Base-by-base conservation (phyloP, 2,888 invertebrate species). In the Cantharis flavilabris region DNA sequence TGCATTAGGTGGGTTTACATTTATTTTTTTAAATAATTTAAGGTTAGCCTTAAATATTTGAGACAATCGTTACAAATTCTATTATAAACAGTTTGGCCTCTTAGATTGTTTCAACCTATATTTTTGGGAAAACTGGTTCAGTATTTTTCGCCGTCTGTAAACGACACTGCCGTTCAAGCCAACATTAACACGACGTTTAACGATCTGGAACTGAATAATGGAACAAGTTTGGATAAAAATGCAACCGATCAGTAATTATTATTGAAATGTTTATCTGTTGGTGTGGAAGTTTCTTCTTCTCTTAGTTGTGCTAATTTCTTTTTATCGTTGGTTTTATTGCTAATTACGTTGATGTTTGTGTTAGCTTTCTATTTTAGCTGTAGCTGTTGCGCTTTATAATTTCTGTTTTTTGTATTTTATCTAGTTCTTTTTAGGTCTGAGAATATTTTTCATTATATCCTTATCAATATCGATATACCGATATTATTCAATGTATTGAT, bases 81-180 rank as follows among this genome's bases (percentile, higher is more conserved):
- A 78, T 78, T 74, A 75, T 80, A 79, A 82, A 76, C 72, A 79
- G 80, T 82, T 81, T 81, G 80, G 79, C 71, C 74, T 80, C 80
- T 80, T 86, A 93, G 93, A 88, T 90, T 93, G 85, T 90, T 91
- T 83, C 93, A 93, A 86, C 93, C 93, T 30, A 86, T 92, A 80
- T 92, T 92, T 84, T 87, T 93, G 83, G 92, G 92, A 63, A 88
- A 91, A 76, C 85, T 93, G 80, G 89, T 93, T 79, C 89, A 90
- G 76, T 91, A 91, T 86, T 93, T 91, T 87, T 89, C 84, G 49
- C 83, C 83, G 87, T 82, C 89, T 33, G n/a, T 28, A 70, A 75
- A 71, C 9, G 3, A 30, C 11, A 23, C 72, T 30, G 13, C 62
- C 62, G 69, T 62, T 23, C 28, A 62, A 72, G 49, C 72, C 49